Evolutionary conservation across 2,888 invertebrate genomes (phyloP).

Genomic region (Thymelicus lineola): DNA sequence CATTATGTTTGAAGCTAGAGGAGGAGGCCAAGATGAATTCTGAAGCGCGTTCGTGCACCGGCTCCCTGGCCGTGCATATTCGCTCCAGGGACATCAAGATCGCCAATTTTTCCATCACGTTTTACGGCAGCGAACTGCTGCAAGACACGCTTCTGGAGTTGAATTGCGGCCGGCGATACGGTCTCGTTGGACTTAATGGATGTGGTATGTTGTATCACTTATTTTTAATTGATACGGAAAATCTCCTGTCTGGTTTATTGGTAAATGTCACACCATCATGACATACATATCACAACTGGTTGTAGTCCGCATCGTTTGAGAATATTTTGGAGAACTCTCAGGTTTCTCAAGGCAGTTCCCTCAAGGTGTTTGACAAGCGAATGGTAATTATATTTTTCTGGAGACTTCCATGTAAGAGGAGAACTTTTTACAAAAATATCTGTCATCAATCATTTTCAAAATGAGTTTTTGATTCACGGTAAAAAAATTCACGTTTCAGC

Average conservation of each 20-base stretch:
- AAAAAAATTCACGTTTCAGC: too few relatives aligned
- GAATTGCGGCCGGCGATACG: conserved; percentile 98
- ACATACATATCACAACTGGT: too few relatives aligned
- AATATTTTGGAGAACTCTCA: not conserved
- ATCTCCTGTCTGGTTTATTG: too few relatives aligned
- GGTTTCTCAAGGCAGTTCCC: too few relatives aligned
- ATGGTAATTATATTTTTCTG: too few relatives aligned
- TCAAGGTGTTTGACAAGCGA: too few relatives aligned
- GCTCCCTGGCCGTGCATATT: conserved; percentile 97
- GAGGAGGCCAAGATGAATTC: conserved; percentile 96
- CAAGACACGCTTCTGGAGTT: conserved; percentile 98
- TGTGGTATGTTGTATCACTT: conserved; percentile 87
- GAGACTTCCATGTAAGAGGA: too few relatives aligned
- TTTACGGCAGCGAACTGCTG: conserved; percentile 98
- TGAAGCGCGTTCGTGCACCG: conserved; percentile 97
- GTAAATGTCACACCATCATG: too few relatives aligned
- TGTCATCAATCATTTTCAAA: too few relatives aligned
- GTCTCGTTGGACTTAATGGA: conserved; percentile 98
- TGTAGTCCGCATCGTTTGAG: too few relatives aligned
- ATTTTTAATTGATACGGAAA: conserved; percentile 25
- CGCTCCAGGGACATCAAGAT: conserved; percentile 98
- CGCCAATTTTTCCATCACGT: conserved; percentile 97
- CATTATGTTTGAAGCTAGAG: conserved; percentile 94
- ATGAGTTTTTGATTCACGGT: too few relatives aligned
- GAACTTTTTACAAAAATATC: too few relatives aligned